Conservation (phyloP, 2,888 invertebrate genomes). For the Hartigia nigra region DNA sequence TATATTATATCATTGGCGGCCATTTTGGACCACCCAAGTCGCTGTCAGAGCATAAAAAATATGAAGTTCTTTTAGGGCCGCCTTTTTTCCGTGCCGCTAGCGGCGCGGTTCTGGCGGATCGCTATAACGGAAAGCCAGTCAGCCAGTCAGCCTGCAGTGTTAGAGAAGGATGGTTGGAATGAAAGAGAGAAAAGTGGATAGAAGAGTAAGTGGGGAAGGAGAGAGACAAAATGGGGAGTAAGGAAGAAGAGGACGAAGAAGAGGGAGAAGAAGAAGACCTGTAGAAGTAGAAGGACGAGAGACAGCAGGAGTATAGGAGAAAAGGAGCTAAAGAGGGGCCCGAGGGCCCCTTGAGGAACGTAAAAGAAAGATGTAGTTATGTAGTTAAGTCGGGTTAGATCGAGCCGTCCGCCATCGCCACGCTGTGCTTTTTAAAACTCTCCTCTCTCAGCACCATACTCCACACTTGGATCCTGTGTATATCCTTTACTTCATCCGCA, state of each 20-base stretch:
- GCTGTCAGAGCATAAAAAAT: slow-evolving; percentile 66
- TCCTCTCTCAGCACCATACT: slow-evolving; percentile 9
- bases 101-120: slow-evolving; percentile 51
- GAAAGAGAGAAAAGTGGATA: slow-evolving; percentile 23
- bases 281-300: slow-evolving; percentile 20
- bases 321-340: slow-evolving; percentile 28
- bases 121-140: slow-evolving; percentile 53
- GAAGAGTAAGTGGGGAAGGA: slow-evolving; percentile 11
- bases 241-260: slow-evolving; percentile 23
- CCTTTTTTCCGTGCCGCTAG: slow-evolving; percentile 65
- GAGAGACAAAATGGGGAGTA: slow-evolving; percentile 21
- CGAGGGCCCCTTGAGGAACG: slow-evolving; percentile 45
- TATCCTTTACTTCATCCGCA: slow-evolving; percentile 11
- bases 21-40: slow-evolving; percentile 67
- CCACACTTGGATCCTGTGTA: background rate
- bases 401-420: slow-evolving; percentile 56
- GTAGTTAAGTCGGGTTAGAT: slow-evolving; percentile 60
- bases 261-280: slow-evolving; percentile 31
- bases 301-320: slow-evolving; percentile 1
- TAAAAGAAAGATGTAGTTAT: slow-evolving; percentile 62
- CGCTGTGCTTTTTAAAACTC: slow-evolving; percentile 38
- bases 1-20: slow-evolving; percentile 66
- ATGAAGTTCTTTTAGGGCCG: slow-evolving; percentile 67
- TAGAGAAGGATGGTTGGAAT: slow-evolving; percentile 27
- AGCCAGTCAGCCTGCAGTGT: slow-evolving; percentile 13